phyloP scores from a whole-genome alignment of 2,888 invertebrate species.

The Drepana falcataria region DNA sequence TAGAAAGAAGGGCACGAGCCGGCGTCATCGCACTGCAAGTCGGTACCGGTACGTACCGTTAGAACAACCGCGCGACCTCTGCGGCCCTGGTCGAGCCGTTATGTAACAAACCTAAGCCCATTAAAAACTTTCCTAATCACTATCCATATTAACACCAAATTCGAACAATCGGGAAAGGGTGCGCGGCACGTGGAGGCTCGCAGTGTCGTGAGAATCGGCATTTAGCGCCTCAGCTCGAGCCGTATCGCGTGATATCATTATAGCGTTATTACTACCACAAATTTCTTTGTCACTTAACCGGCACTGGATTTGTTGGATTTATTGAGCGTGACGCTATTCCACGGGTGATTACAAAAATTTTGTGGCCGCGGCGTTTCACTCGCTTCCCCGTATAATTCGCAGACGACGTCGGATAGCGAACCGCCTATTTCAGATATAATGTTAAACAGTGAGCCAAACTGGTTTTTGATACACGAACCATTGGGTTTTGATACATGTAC shows the following conservation, averaged over 20 bases:
- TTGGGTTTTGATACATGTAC: constrained; percentile 14
- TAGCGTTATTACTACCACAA: constrained; percentile 56
- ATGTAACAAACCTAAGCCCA: constrained; percentile 9
- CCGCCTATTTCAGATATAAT: constrained; percentile 28
- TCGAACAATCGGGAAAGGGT: constrained; percentile 37
- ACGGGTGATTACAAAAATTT: constrained; percentile 35
- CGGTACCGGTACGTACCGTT: constrained; percentile 57
- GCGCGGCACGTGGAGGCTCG: constrained; percentile 27
- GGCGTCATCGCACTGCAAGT: constrained; percentile 15
- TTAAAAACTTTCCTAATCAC: constrained; percentile 43
- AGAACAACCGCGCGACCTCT: constrained; percentile 29
- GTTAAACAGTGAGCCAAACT: constrained; percentile 18
- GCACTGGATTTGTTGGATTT: constrained; percentile 46
- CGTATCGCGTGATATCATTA: constrained; percentile 61
- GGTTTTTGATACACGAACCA: constrained; percentile 23
- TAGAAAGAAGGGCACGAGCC: constrained; percentile 29
- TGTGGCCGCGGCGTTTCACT: constrained; percentile 18
- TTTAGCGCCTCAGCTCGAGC: constrained; percentile 52
- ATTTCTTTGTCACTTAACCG: constrained; percentile 63
- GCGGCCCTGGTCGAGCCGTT: constrained; percentile 17
- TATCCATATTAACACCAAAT: constrained; percentile 42
- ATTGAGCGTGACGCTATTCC: constrained; percentile 47
- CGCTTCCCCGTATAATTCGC: constrained; percentile 26
- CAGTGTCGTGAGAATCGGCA: constrained; percentile 51
- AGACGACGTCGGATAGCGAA: constrained; percentile 18